Conservation (phyloP, 2,797 vertebrate genomes). For the Balearica regulorum region DNA sequence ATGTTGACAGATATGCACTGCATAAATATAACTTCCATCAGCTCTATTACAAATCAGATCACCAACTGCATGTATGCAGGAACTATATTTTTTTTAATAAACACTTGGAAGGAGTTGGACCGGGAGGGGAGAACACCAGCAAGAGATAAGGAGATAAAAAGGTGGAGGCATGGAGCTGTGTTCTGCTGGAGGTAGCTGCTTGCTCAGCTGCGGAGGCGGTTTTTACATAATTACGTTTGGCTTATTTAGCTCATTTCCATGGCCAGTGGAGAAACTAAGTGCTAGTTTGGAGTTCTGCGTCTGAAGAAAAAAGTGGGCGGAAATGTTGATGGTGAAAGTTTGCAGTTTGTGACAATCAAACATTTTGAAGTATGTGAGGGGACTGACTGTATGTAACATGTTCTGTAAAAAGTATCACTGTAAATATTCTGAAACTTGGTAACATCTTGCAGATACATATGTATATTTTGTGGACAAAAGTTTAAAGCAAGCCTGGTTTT, state of each 20-base stretch:
- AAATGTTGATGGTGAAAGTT: background rate
- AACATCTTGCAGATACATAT: background rate
- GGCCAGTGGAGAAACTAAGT: background rate
- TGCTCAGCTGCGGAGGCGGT: background rate
- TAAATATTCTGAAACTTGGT: background rate
- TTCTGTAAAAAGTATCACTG: background rate
- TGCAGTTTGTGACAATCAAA: background rate
- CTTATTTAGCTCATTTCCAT: background rate
- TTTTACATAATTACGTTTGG: fast-evolving
- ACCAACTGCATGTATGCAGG: background rate
- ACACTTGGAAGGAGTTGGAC: background rate
- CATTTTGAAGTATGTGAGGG: background rate
- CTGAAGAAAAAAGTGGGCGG: background rate
- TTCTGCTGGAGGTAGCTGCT: background rate
- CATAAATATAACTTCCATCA: background rate
- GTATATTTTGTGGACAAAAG: background rate
- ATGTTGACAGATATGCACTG: background rate
- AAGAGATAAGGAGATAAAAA: background rate
- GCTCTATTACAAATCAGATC: background rate
- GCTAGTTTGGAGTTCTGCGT: background rate
- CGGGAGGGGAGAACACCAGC: background rate
- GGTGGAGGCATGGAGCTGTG: background rate
- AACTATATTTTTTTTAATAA: background rate
- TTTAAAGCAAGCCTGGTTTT: background rate
- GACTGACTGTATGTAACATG: background rate